Evolutionary conservation across 2,113 vertebrate species (phyloP).

Genomic region (Lycocorax pyrrhopterus): DNA sequence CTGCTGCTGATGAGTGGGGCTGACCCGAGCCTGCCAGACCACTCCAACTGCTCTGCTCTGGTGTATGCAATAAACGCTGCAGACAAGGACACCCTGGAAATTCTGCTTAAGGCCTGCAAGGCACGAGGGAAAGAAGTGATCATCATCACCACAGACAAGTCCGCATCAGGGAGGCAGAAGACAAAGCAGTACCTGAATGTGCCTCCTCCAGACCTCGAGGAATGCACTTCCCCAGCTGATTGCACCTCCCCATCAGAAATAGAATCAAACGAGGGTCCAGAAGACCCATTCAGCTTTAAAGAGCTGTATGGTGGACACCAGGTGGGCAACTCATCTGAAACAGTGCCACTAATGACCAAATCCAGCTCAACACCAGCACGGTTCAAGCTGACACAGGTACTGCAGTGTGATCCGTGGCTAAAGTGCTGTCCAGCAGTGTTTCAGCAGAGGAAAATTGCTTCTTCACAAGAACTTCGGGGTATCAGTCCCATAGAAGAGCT

Average conservation of each 20-base stretch:
- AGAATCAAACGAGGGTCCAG: conserved; percentile 67
- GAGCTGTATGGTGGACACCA: conserved; percentile 46
- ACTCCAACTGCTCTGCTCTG: conserved; percentile 79
- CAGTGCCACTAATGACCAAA: conserved; percentile 66
- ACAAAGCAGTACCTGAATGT: conserved; percentile 86
- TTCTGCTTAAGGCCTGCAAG: conserved; percentile 85
- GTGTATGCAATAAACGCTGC: conserved; percentile 85
- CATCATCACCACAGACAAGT: conserved; percentile 86
- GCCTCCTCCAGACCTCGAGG: conserved; percentile 77
- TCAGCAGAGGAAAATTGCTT: conserved; percentile 76
- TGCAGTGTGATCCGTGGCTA: conserved; percentile 77
- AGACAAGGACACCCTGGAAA: conserved; percentile 78
- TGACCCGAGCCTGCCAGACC: conserved; percentile 89
- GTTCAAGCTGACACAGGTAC: conserved; percentile 65
- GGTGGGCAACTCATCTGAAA: conserved; percentile 29
- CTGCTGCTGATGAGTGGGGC: conserved; percentile 81
- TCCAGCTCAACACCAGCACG: conserved; percentile 14
- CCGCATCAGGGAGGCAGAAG: conserved; percentile 76
- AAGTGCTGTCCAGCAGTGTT: conserved; percentile 71
- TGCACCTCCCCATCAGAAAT: conserved; percentile 73
- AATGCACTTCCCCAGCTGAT: conserved; percentile 18
- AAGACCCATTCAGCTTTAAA: conserved; percentile 62
- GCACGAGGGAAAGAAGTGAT: conserved; percentile 90
- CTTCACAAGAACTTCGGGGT: conserved; percentile 74
- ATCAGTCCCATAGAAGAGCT: conserved; percentile 76